Percentiles rank a stretch among this genome's conserved stretches.
Evolutionary conservation across 2,888 invertebrate species (phyloP).

Genomic region (Orthosia incerta): DNA sequence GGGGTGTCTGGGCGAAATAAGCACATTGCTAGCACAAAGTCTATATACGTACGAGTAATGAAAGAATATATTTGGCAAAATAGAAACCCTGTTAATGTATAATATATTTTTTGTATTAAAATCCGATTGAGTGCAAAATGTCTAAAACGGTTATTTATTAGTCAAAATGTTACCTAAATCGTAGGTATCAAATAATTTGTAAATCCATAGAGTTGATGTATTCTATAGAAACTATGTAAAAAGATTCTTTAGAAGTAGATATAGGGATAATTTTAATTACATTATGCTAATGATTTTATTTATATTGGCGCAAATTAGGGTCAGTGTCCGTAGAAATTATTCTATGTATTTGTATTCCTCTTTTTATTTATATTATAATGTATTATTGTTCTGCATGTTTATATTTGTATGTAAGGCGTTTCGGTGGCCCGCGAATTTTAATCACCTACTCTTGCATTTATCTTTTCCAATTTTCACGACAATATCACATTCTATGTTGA

Average conservation of each 20-base stretch:
- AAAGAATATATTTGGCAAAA: constrained; percentile 18
- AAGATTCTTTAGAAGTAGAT: constrained; percentile 38
- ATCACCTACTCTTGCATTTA: neutral
- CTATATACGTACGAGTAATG: constrained; percentile 18
- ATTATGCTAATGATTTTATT: neutral
- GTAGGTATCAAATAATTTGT: constrained; percentile 46
- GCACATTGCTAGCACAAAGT: constrained; percentile 62
- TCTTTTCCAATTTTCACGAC: neutral
- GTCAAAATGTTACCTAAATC: constrained; percentile 29
- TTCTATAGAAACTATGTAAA: constrained; percentile 37
- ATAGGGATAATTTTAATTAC: constrained; percentile 36
- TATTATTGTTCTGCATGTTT: neutral
- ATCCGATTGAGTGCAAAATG: constrained; percentile 35
- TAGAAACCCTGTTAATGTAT: constrained; percentile 49
- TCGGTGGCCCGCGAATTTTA: too few species aligned
- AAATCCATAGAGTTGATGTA: constrained; percentile 35
- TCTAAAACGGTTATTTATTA: constrained; percentile 43
- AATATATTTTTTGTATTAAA: constrained; percentile 53
- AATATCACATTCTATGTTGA: too few species aligned
- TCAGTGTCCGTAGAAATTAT: neutral
- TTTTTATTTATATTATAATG: neutral
- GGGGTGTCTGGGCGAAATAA: constrained; percentile 28
- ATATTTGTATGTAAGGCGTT: constrained; percentile 1
- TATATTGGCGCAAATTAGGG: constrained; percentile 11
- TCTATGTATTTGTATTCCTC: neutral